phyloP scores from a whole-genome alignment of 2,888 invertebrate species.

The Anorthoa munda region DNA sequence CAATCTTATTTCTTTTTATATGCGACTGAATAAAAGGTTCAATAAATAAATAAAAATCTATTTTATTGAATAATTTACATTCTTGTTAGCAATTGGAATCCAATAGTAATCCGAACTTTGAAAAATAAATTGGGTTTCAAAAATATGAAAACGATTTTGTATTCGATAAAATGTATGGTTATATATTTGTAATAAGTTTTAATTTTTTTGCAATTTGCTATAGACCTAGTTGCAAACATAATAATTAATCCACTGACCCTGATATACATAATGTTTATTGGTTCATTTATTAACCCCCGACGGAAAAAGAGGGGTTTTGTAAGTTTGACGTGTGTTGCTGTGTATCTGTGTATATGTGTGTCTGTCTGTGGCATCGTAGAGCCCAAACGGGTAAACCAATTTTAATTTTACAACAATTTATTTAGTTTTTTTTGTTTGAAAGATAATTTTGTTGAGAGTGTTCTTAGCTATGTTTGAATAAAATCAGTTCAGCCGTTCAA shows the following conservation, averaged over 20 bases:
- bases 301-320: too few relatives aligned
- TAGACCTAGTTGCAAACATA: constrained; percentile 10
- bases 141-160: constrained; percentile 3
- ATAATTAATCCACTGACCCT: too few relatives aligned
- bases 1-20: not conserved
- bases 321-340: too few relatives aligned
- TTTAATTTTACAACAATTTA: too few relatives aligned
- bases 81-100: not conserved
- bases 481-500: too few relatives aligned
- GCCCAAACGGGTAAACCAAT: too few relatives aligned
- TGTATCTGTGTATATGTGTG: too few relatives aligned
- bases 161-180: not conserved
- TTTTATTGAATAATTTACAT: not conserved
- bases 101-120: not conserved
- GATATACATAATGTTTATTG: constrained; percentile 20
- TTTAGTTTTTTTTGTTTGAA: too few relatives aligned
- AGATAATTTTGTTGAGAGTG: too few relatives aligned
- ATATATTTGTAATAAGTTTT: not conserved
- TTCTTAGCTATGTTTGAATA: too few relatives aligned
- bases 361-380: too few relatives aligned
- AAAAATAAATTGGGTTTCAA: constrained; percentile 10
- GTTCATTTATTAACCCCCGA: constrained; percentile 11
- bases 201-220: too few relatives aligned
- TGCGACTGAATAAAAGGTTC: not conserved
- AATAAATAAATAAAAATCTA: not conserved